phyloP scores from a whole-genome alignment of 2,888 invertebrate genomes.

The Acrobeloides nanus region DNA sequence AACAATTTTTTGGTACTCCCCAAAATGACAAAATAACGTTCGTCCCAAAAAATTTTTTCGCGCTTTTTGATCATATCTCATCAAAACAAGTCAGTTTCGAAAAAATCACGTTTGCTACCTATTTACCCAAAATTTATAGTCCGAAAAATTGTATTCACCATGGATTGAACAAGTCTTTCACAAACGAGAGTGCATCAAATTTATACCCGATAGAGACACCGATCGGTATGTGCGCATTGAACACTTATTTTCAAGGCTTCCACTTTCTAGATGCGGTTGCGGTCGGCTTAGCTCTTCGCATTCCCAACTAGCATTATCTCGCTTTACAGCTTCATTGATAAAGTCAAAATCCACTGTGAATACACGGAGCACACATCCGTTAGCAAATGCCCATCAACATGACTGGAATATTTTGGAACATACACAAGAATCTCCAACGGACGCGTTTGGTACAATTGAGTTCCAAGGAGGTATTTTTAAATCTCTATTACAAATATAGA shows the following conservation, averaged over 20 bases:
- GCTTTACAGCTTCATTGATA: slow-evolving; percentile 30
- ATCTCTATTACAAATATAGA: not conserved
- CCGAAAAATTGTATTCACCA: slow-evolving; percentile 52
- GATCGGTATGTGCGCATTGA: slow-evolving; percentile 20
- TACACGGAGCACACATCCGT: not conserved
- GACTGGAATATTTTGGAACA: slow-evolving; percentile 61
- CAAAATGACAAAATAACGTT: too few species aligned
- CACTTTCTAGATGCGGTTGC: slow-evolving; percentile 41
- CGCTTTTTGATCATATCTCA: too few species aligned
- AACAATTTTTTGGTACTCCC: too few species aligned
- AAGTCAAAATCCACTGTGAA: too few species aligned
- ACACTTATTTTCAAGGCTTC: not conserved
- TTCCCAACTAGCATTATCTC: slow-evolving; percentile 32
- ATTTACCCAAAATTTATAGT: too few species aligned
- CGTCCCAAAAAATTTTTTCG: too few species aligned
- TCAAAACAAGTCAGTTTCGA: too few species aligned
- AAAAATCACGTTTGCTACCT: too few species aligned
- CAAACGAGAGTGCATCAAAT: slow-evolving; percentile 84
- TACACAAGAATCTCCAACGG: slow-evolving; percentile 78
- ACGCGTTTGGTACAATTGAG: slow-evolving; percentile 93
- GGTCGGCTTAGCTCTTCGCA: slow-evolving; percentile 39
- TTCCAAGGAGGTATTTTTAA: slow-evolving; percentile 60
- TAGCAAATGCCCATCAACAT: slow-evolving; percentile 9
- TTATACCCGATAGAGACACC: slow-evolving; percentile 64
- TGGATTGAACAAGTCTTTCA: slow-evolving; percentile 94